Conservation (phyloP, 92 coral and sea anemone species). For the Phenganax stokvisi region DNA sequence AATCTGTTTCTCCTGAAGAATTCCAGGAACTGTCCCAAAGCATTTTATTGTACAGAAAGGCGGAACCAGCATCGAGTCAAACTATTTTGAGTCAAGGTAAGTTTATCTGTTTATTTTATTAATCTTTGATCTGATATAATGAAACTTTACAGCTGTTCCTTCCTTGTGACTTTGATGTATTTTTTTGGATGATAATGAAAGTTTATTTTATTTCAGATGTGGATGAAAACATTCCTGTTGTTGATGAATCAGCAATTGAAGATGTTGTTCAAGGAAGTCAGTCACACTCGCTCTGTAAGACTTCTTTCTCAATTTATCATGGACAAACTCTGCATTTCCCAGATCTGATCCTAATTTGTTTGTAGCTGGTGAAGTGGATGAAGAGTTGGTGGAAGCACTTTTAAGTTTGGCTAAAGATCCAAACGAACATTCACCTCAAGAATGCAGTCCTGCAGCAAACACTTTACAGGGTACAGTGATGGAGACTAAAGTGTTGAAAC, state of each 20-base stretch:
- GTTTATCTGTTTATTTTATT: neutral
- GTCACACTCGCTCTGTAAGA: constrained; percentile 72
- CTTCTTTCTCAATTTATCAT: neutral
- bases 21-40: constrained; percentile 38
- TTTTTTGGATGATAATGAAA: neutral
- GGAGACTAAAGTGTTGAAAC: neutral
- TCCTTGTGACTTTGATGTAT: too few species aligned
- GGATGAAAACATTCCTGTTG: constrained; percentile 68
- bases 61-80: neutral
- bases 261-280: constrained; percentile 80
- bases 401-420: constrained; percentile 66
- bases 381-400: constrained; percentile 69
- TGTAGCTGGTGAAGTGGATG: constrained; percentile 62
- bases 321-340: neutral
- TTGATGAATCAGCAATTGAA: constrained; percentile 65
- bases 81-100: constrained; percentile 11
- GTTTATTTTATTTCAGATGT: constrained; percentile 15
- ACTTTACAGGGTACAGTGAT: constrained; percentile 35
- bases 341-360: neutral
- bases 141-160: too few species aligned
- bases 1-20: constrained; percentile 62
- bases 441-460: constrained; percentile 45
- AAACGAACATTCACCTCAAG: constrained; percentile 38
- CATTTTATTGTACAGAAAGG: constrained; percentile 6
- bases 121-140: neutral